Conservation (phyloP, 2,888 invertebrate genomes). For the Palloptera scutellata region DNA sequence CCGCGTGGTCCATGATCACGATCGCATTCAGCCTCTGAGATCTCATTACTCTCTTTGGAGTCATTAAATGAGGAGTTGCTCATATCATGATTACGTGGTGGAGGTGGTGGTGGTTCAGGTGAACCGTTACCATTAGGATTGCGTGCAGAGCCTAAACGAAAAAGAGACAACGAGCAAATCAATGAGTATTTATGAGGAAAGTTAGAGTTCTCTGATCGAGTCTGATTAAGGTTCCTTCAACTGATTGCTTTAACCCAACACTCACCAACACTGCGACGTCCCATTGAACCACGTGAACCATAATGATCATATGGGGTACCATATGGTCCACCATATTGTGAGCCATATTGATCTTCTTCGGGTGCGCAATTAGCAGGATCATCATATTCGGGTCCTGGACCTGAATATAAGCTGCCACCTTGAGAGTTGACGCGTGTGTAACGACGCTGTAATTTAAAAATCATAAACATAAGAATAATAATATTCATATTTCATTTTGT, state of each 20-base stretch:
- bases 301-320: constrained; percentile 91
- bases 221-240: no score
- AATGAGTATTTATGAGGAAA: constrained; percentile 19
- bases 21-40: constrained; percentile 93
- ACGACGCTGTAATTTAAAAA: constrained; percentile 66
- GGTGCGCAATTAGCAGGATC: constrained; percentile 92
- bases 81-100: constrained; percentile 82
- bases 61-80: constrained; percentile 88
- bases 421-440: constrained; percentile 76
- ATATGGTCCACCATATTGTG: constrained; percentile 77
- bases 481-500: neutral
- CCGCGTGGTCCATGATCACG: constrained; percentile 80
- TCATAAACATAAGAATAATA: neutral
- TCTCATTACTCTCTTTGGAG: constrained; percentile 93
- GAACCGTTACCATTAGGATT: constrained; percentile 67
- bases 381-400: constrained; percentile 85
- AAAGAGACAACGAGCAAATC: neutral
- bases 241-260: no score
- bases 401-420: constrained; percentile 71
- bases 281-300: constrained; percentile 85
- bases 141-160: constrained; percentile 59
- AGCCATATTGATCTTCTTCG: constrained; percentile 91
- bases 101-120: constrained; percentile 76
- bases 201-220: neutral
- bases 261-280: constrained; percentile 69